A percentile compares a stretch with the other conserved stretches of the same genome.
Evolutionary conservation across 2,888 invertebrate genomes (phyloP).

Genomic region (Chelonus formosanus): DNA sequence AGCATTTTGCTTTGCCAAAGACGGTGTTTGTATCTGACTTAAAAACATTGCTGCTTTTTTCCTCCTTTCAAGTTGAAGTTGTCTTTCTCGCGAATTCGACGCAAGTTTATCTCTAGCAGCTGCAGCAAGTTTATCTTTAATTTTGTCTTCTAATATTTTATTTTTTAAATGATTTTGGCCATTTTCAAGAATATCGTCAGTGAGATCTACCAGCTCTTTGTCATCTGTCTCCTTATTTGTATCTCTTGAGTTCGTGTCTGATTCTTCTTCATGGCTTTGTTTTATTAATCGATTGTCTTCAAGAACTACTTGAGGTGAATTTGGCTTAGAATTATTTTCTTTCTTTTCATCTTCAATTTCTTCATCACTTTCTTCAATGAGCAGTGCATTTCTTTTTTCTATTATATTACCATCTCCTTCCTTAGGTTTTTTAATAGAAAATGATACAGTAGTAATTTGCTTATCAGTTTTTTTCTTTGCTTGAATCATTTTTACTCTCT

Average conservation of each 20-base stretch:
- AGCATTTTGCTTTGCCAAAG: constrained; percentile 23
- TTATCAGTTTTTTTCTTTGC: constrained; percentile 60
- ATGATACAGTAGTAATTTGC: constrained; percentile 73
- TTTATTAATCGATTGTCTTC: constrained; percentile 42
- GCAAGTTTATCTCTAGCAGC: constrained; percentile 68
- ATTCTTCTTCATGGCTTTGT: neutral
- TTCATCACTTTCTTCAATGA: constrained; percentile 75
- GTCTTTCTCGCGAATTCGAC: constrained; percentile 63
- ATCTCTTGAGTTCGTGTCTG: neutral
- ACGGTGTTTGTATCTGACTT: constrained; percentile 65
- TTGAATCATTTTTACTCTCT: constrained; percentile 60
- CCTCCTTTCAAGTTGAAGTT: constrained; percentile 79
- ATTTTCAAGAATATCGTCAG: constrained; percentile 61
- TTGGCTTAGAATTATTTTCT: constrained; percentile 51
- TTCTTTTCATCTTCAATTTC: constrained; percentile 55
- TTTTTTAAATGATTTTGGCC: constrained; percentile 55
- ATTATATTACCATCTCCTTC: constrained; percentile 74
- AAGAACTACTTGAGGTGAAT: constrained; percentile 41
- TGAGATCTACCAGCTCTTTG: constrained; percentile 59
- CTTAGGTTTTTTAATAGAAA: constrained; percentile 85
- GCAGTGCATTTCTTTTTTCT: constrained; percentile 75
- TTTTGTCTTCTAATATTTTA: constrained; percentile 68
- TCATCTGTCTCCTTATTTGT: constrained; percentile 58
- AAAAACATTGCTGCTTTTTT: constrained; percentile 85
- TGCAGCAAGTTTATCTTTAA: constrained; percentile 70